Conservation (phyloP, 2,113 vertebrate species). For the Rhinolophus sinicus region DNA sequence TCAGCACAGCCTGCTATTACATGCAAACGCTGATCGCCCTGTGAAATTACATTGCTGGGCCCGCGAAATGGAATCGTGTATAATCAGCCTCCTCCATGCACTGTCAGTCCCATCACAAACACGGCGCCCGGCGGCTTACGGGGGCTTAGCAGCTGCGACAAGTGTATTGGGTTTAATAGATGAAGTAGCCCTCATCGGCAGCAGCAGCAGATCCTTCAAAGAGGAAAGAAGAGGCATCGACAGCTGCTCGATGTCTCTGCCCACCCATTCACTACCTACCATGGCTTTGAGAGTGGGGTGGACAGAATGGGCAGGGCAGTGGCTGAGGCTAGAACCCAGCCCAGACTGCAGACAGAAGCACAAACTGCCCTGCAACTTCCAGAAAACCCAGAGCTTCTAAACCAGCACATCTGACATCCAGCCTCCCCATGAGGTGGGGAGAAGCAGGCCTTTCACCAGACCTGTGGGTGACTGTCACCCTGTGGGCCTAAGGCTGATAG, state of each 20-base stretch:
- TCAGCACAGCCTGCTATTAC: conserved; percentile 94
- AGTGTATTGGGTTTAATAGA: conserved; percentile 91
- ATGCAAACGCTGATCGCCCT: conserved; percentile 94
- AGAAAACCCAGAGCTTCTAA: background rate
- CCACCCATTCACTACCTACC: conserved; percentile 52
- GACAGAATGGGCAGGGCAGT: background rate
- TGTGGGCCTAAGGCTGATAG: background rate
- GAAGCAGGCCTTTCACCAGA: background rate
- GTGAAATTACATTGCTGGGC: conserved; percentile 92
- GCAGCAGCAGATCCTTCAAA: conserved; percentile 84
- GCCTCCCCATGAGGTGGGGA: background rate
- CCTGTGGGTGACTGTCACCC: background rate
- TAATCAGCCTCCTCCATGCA: conserved; percentile 95
- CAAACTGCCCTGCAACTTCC: conserved; percentile 24
- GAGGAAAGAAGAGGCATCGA: conserved; percentile 74
- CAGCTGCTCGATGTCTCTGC: conserved; percentile 81
- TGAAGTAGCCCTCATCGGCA: conserved; percentile 90
- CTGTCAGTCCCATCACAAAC: conserved; percentile 92
- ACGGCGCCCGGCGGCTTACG: conserved; percentile 89
- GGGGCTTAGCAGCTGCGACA: conserved; percentile 91
- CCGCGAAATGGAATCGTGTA: conserved; percentile 92
- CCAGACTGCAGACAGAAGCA: conserved; percentile 5
- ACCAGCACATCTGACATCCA: background rate
- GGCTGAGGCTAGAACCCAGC: background rate
- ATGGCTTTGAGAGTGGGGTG: background rate